Evolutionary conservation across 2,888 invertebrate species (phyloP).

Genomic region (Aquatica leii): DNA sequence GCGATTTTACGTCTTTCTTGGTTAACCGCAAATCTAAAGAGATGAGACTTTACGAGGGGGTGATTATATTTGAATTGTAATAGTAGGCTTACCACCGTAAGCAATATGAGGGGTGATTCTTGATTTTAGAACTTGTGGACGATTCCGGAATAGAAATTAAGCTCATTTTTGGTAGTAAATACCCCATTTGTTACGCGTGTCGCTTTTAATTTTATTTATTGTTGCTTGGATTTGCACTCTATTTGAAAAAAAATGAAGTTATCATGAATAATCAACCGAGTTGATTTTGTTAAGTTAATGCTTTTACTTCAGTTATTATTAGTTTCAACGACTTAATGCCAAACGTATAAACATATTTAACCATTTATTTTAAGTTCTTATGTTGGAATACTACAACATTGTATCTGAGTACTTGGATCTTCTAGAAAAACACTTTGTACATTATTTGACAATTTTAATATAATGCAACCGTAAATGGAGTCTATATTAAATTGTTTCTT

Average conservation of each 20-base stretch:
- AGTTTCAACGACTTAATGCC: too few species aligned
- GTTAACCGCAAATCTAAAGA: conserved; percentile 22
- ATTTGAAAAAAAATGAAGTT: conserved; percentile 17
- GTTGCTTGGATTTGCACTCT: conserved; percentile 29
- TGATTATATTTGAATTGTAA: conserved; percentile 34
- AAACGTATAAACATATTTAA: too few species aligned
- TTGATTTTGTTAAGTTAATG: too few species aligned
- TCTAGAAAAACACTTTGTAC: too few species aligned
- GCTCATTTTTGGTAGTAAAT: conserved; percentile 55
- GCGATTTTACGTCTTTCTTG: conserved; percentile 13
- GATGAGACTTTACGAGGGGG: conserved; percentile 23
- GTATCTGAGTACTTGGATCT: too few species aligned
- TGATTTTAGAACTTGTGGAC: conserved; percentile 39
- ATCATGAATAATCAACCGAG: too few species aligned
- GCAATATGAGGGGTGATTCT: conserved; percentile 37
- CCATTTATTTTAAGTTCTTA: too few species aligned
- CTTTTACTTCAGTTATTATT: too few species aligned
- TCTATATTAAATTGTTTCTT: too few species aligned
- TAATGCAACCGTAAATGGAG: too few species aligned
- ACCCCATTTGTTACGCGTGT: conserved; percentile 53
- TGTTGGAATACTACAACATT: too few species aligned
- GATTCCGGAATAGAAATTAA: conserved; percentile 54
- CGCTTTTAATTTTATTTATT: conserved; percentile 53
- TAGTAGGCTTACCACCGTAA: conserved; percentile 49
- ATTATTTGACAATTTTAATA: too few species aligned